These are phyloP conservation scores for Cataglyphis albicans DNA, from an alignment of 2,888 invertebrate genomes.

Conservation along the genomic window DNA sequence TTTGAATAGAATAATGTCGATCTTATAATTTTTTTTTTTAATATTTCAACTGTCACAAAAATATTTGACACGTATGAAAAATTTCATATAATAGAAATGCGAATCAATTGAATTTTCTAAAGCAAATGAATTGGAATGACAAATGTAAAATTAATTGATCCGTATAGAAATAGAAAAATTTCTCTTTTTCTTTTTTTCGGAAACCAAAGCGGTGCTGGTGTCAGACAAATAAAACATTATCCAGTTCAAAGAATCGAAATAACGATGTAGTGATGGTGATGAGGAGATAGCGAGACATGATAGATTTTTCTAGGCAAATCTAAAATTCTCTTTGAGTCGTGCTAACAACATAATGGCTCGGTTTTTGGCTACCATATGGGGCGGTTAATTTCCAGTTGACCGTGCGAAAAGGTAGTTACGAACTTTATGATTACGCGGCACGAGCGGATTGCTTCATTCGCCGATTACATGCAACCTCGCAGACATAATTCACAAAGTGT, in stretches of 20 bases:
- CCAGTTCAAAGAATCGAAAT: conserved; percentile 8
- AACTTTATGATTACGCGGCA: conserved; percentile 51
- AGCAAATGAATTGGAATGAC: not conserved
- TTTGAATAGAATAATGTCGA: conserved; percentile 5
- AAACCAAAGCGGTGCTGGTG: not conserved
- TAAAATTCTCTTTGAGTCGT: conserved; percentile 56
- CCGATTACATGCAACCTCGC: conserved; percentile 63
- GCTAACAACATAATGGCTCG: conserved; percentile 54
- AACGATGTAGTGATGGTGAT: not conserved
- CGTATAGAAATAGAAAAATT: too few species aligned
- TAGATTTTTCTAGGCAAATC: conserved; percentile 50
- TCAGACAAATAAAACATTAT: not conserved
- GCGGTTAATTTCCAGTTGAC: conserved; percentile 44
- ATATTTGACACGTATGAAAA: not conserved
- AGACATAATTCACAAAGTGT: conserved; percentile 45
- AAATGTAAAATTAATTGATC: not conserved
- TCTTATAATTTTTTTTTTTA: conserved; percentile 32
- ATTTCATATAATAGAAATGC: conserved; percentile 10
- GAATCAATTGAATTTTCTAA: not conserved
- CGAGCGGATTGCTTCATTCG: conserved; percentile 56
- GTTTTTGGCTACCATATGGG: conserved; percentile 59
- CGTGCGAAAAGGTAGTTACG: conserved; percentile 58
- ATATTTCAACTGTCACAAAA: not conserved
- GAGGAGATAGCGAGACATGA: conserved; percentile 53
- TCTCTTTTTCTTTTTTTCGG: not conserved